These are phyloP conservation scores for Leuciscus idus DNA, from an alignment of 2,113 vertebrate genomes.

Conservation along the genomic window DNA sequence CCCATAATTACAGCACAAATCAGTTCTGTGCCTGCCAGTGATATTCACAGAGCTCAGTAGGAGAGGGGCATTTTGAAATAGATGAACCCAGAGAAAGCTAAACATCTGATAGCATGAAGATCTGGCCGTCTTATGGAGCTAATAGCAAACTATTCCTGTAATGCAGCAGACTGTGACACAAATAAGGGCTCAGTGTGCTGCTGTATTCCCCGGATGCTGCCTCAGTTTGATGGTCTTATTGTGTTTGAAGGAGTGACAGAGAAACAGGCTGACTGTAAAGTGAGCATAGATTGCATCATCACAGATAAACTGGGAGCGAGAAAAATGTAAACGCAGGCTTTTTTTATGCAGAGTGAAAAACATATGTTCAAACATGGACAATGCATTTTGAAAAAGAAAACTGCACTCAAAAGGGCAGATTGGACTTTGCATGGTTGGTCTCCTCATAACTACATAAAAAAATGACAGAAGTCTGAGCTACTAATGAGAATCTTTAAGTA, in stretches of 20 bases:
- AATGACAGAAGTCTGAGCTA: no score
- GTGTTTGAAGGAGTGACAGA: conserved; percentile 15
- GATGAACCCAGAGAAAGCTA: conserved; percentile 15
- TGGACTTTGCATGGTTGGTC: background rate
- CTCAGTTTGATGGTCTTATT: conserved; percentile 11
- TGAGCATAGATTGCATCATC: background rate
- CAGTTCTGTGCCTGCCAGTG: background rate
- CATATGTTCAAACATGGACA: background rate
- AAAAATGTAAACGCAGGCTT: background rate
- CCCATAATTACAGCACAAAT: conserved; percentile 41
- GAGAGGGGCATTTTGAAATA: conserved; percentile 39
- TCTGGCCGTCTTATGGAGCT: background rate
- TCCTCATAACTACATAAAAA: background rate
- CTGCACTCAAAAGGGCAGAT: background rate
- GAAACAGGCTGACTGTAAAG: conserved; percentile 1
- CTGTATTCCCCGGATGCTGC: conserved; percentile 22
- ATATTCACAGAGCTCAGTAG: background rate
- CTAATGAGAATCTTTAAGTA: background rate
- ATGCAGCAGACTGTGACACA: conserved; percentile 20
- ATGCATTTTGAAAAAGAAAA: background rate
- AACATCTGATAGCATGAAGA: conserved; percentile 9
- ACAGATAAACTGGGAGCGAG: background rate
- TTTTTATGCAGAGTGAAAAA: background rate
- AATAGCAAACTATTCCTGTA: conserved; percentile 26
- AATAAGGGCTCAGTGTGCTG: conserved; percentile 1